Percentiles rank a stretch among this genome's conserved stretches.
phyloP scores from a whole-genome alignment of 2,113 vertebrate genomes.

The Felis catus region DNA sequence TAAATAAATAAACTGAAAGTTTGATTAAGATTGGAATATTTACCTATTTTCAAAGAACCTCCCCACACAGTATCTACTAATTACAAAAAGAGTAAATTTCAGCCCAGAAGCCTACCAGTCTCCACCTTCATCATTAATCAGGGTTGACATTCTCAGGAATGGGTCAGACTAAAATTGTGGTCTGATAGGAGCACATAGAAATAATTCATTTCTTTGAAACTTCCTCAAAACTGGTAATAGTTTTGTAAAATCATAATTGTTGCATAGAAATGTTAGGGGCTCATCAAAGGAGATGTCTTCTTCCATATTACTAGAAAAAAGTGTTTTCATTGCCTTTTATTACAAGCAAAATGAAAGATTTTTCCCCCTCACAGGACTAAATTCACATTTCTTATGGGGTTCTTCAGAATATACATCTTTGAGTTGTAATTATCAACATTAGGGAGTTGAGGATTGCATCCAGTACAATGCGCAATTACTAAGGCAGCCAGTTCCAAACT shows the following conservation, averaged over 20 bases:
- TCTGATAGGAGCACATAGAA: neutral
- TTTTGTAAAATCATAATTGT: slow-evolving; percentile 11
- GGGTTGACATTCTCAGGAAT: neutral
- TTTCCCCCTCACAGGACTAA: neutral
- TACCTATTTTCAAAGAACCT: neutral
- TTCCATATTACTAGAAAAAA: neutral
- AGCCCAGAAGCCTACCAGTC: neutral
- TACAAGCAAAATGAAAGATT: neutral
- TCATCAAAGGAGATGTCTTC: neutral
- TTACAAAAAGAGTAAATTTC: neutral
- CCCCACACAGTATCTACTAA: neutral
- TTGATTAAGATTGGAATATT: neutral
- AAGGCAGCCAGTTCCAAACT: neutral
- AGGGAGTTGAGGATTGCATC: neutral
- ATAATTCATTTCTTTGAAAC: neutral
- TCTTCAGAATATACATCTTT: neutral
- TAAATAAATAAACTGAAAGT: neutral
- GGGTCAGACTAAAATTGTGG: neutral
- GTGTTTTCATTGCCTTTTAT: neutral
- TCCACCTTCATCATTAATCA: neutral
- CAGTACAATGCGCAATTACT: neutral
- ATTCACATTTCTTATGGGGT: neutral
- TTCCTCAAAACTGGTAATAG: neutral
- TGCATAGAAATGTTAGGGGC: neutral
- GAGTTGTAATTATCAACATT: neutral